A percentile compares a stretch with the other conserved stretches of the same genome.
Conservation (phyloP, 2,113 vertebrate species). For the Hemiprocne comata region DNA sequence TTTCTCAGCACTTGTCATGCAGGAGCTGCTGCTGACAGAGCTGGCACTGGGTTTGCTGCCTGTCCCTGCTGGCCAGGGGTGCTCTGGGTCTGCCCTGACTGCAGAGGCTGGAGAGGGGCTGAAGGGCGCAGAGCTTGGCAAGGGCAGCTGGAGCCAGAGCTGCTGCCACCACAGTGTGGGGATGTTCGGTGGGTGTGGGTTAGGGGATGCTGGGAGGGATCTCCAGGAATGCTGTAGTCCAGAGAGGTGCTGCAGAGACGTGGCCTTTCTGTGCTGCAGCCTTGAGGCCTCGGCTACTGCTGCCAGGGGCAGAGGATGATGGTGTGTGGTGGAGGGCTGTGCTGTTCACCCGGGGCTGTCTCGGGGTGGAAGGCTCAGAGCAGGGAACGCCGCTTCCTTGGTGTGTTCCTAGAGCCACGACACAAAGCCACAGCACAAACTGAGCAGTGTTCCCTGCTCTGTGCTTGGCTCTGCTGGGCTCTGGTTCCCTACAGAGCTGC, state of each 20-base stretch:
- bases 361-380: background rate
- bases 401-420: rapidly evolving
- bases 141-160: background rate
- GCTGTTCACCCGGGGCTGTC: rapidly evolving
- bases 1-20: background rate
- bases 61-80: background rate
- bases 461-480: no score
- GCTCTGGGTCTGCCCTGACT: background rate
- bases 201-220: background rate
- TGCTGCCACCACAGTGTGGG: background rate
- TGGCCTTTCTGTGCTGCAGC: no score
- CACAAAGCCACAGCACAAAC: rapidly evolving
- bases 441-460: rapidly evolving
- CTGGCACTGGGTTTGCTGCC: background rate
- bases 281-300: background rate
- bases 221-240: background rate
- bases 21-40: rapidly evolving
- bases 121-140: rapidly evolving
- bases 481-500: rapidly evolving
- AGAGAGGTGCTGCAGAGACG: background rate
- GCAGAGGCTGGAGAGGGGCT: background rate
- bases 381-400: rapidly evolving
- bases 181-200: rapidly evolving
- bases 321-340: rapidly evolving
- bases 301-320: background rate